Evolutionary conservation across 2,888 invertebrate genomes (phyloP).

Genomic region (Iselma pallidipennis): DNA sequence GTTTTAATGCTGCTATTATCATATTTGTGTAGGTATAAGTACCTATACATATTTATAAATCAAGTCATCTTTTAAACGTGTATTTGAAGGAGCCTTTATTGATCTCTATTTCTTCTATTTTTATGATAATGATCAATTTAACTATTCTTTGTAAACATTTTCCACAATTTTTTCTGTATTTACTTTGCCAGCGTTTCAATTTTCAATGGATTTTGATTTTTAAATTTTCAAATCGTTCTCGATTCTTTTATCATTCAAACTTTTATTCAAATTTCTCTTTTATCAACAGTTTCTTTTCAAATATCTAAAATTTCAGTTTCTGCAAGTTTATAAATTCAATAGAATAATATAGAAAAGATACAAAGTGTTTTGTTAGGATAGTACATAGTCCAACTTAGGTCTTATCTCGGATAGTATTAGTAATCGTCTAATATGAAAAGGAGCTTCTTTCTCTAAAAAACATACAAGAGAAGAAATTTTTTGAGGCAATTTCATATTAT

Average conservation of each 20-base stretch:
- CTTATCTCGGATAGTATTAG: background rate
- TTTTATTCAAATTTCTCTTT: background rate
- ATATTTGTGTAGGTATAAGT: no score
- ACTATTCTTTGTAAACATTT: no score
- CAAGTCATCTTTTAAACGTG: no score
- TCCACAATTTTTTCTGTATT: no score
- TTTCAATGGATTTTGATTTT: no score
- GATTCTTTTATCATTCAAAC: background rate
- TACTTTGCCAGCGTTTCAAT: no score
- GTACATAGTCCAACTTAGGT: background rate
- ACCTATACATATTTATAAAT: no score
- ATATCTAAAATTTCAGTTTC: background rate
- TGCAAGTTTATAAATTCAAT: background rate
- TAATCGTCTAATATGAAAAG: background rate
- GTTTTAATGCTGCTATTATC: no score
- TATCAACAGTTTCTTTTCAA: background rate
- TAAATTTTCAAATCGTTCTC: background rate
- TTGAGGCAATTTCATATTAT: background rate
- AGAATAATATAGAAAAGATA: background rate
- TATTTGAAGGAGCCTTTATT: no score
- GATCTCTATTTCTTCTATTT: no score
- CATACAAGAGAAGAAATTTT: background rate
- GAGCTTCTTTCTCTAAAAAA: background rate
- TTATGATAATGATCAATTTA: no score
- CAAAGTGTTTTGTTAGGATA: background rate